Evolutionary conservation across 2,888 invertebrate species (phyloP).

Genomic region (Eueremaeus valkanovi): DNA sequence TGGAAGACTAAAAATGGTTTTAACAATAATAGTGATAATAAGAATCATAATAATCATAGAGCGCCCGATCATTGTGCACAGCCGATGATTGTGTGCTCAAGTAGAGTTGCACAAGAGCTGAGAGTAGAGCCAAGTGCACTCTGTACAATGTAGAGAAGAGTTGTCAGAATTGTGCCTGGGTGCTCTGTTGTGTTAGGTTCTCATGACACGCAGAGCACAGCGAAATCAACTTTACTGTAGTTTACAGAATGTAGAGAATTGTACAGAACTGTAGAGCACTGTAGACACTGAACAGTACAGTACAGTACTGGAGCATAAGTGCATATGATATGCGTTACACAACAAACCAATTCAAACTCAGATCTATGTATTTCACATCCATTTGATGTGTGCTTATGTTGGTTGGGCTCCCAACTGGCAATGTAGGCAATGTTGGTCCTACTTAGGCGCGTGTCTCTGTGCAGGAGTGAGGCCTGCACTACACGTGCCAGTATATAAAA

Average conservation of each 20-base stretch:
- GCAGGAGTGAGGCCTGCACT: constrained; percentile 31
- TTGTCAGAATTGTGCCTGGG: not conserved
- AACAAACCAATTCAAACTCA: constrained; percentile 17
- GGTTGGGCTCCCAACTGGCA: constrained; percentile 10
- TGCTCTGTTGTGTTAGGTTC: constrained; percentile 1
- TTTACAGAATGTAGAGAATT: no score
- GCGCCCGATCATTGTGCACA: no score
- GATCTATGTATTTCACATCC: constrained; percentile 25
- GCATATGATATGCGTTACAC: constrained; percentile 28
- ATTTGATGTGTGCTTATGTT: not conserved
- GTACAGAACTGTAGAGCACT: no score
- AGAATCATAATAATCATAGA: constrained; percentile 18
- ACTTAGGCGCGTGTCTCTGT: constrained; percentile 22
- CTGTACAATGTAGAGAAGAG: not conserved
- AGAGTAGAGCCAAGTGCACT: not conserved
- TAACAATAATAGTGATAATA: not conserved
- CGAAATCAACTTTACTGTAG: no score
- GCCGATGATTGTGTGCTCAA: not conserved
- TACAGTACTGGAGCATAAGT: constrained; percentile 2
- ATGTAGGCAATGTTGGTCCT: constrained; percentile 2
- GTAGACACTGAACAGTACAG: no score
- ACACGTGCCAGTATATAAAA: constrained; percentile 33
- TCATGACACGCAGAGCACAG: constrained; percentile 10
- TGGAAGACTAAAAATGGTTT: not conserved
- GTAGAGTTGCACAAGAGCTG: not conserved